Base-by-base conservation (phyloP, 2,797 vertebrate species). In the Acipenser oxyrinchus region DNA sequence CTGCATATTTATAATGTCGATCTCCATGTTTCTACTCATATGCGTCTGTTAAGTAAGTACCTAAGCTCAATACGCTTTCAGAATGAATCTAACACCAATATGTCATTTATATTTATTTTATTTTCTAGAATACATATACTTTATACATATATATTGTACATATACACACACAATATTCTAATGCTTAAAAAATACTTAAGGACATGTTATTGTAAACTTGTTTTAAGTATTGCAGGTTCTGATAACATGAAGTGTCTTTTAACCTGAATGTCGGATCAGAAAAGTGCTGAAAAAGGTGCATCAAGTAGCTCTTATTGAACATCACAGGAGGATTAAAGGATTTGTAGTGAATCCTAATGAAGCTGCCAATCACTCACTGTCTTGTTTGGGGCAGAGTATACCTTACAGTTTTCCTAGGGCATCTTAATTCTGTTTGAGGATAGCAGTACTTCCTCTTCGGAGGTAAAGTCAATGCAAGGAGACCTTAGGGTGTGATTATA, bases 321-420 rank as follows among this genome's bases (percentile, higher is more conserved):
- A 78, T 74, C 72, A 76, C 66, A 74, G 71, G 74, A 57, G 82
- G 85, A 88, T 87, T 85, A 86, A 82, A 80, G 84, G 84, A 84
- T 89, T 88, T 81, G 86, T 76, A 77, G 76, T 76, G 79, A 75
- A 76, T 82, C 82, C 82, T 84, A 81, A 83, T 71, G 72, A 76
- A 76, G 75, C 81, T 73, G 80, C 87, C 86, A 82, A 79, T 88
- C 86, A 85, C 37, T 4, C 37, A 5, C 62, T 77, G 77, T 80
- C 76, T 74, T 76, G 72, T 77, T 75, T 52, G 67, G 65, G 68
- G 71, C 68, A 76, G 51, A 53, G 64, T 66, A 67, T 60, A 72
- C 79, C 80, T 76, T 82, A 82, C 55, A 48, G 23, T 23, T 48
- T 72, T 68, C 73, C 62, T 63, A 68, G 68, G 62, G 70, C 65